Evolutionary conservation across 2,888 invertebrate genomes (phyloP), one percentile per base, ranked within the genome.

Genomic region (Carpatolechia fugitivella): DNA sequence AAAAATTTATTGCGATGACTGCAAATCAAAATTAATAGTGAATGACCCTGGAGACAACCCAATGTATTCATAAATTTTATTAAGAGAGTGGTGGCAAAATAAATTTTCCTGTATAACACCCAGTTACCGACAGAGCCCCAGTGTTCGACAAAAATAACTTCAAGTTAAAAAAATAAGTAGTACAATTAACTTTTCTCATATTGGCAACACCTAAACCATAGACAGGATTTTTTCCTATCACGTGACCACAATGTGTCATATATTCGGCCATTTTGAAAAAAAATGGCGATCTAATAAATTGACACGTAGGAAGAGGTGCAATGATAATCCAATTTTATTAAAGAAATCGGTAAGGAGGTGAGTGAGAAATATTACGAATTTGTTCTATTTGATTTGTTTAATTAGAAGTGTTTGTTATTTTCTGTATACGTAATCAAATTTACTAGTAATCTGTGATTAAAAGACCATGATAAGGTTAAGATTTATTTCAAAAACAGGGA

Each of bases 281-380:
- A 55, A 55, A 55, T 55, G 55, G 55, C 55, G 38, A 30, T 47
- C 10, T 14, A 7, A 29, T 20, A 30, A 18, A 36, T 46, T 10
- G 24, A 44, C 44, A 8, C 20, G 13, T 24, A 13, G 44, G n/a
- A 2, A 44, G 7, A 11, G 46, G 29, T 14, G 10, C 14, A 65
- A 24, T 14, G 44, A 35, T 44, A 55, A 55, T 55, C 55, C 55
- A 55, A 51, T 55, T 55, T 51, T 51, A 55, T 46, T 51, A 55
- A 38, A n/a, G 38, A 36, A 44, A 55, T 55, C 51, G 24, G 16
- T 52, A 55, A 55, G 55, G 47, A 55, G 55, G 55, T 51, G 47
- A 55, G 55, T 55, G 31, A 18, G 36, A 46, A 36, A n/a, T 55
- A 55, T 51, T 51, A 30, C 47, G 13, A 16, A 38, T 55, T 38